These are phyloP conservation scores for Arctopsyche grandis DNA, from an alignment of 1,140 invertebrate genomes.

Conservation along the genomic window DNA sequence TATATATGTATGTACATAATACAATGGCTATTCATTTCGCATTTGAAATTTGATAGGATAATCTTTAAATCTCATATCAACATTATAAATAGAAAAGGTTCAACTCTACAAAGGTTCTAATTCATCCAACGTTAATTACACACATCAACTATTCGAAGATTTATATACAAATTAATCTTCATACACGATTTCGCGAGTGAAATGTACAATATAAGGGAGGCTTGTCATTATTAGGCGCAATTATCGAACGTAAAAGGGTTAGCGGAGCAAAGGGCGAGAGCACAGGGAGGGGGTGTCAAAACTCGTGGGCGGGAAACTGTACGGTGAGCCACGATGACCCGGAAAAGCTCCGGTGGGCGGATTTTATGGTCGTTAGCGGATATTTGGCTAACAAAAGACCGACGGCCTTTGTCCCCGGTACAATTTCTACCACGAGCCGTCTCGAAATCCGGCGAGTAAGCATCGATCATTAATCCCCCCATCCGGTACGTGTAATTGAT, in stretches of 20 bases:
- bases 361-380: constrained; percentile 22
- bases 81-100: neutral
- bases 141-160: too few species aligned
- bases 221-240: too few species aligned
- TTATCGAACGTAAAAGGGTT: too few species aligned
- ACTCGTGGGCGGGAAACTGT: neutral
- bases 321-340: constrained; percentile 1
- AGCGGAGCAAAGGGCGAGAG: too few species aligned
- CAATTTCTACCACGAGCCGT: neutral
- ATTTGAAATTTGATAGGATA: too few species aligned
- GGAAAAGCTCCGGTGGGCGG: constrained; percentile 14
- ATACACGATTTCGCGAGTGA: too few species aligned
- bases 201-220: too few species aligned
- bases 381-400: constrained; percentile 19
- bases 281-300: neutral
- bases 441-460: constrained; percentile 15
- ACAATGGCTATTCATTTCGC: too few species aligned
- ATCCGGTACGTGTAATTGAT: constrained; percentile 1
- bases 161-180: too few species aligned
- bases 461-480: constrained; percentile 3
- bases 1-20: neutral
- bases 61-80: too few species aligned
- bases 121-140: too few species aligned
- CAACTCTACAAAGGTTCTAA: too few species aligned
- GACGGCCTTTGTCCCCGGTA: constrained; percentile 2